A percentile compares a stretch with the other conserved stretches of the same genome.
These are phyloP conservation scores for Cassiopea xamachana DNA, from an alignment of 30 jellyfish, hydroid and myxozoan genomes.

Conservation along the genomic window DNA sequence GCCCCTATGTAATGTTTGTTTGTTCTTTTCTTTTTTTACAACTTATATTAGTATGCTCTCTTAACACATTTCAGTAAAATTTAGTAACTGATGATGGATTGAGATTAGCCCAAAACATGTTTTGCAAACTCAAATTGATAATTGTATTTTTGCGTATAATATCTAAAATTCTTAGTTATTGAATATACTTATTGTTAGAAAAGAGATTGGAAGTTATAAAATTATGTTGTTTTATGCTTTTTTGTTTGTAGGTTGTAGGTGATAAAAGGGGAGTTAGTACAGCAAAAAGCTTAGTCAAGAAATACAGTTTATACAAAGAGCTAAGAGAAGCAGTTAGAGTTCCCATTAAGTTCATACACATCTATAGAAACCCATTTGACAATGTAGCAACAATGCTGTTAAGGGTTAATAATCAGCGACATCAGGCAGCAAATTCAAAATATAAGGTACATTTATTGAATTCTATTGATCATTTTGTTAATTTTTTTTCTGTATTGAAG, in stretches of 20 bases:
- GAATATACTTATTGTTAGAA: background rate
- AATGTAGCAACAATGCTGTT: slow-evolving; percentile 80
- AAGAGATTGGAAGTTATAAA: background rate
- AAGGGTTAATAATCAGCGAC: slow-evolving; percentile 33
- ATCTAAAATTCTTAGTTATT: no score
- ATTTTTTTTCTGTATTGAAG: no score
- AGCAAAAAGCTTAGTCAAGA: slow-evolving; percentile 21
- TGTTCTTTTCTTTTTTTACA: no score
- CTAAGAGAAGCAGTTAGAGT: slow-evolving; percentile 18
- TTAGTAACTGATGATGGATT: no score
- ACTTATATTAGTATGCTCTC: no score
- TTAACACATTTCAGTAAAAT: no score
- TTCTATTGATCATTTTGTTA: no score
- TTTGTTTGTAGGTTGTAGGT: slow-evolving; percentile 67
- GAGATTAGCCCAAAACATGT: no score
- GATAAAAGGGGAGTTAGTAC: slow-evolving; percentile 74
- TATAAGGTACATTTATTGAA: slow-evolving; percentile 27
- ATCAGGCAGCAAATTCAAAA: slow-evolving; percentile 13
- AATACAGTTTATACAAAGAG: slow-evolving; percentile 1
- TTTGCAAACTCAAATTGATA: no score
- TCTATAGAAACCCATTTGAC: slow-evolving; percentile 80
- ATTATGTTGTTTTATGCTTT: no score
- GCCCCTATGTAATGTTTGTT: no score
- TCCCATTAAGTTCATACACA: slow-evolving; percentile 75
- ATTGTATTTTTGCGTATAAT: no score